phyloP scores from a whole-genome alignment of 2,113 vertebrate genomes.

The Tyto alba region DNA sequence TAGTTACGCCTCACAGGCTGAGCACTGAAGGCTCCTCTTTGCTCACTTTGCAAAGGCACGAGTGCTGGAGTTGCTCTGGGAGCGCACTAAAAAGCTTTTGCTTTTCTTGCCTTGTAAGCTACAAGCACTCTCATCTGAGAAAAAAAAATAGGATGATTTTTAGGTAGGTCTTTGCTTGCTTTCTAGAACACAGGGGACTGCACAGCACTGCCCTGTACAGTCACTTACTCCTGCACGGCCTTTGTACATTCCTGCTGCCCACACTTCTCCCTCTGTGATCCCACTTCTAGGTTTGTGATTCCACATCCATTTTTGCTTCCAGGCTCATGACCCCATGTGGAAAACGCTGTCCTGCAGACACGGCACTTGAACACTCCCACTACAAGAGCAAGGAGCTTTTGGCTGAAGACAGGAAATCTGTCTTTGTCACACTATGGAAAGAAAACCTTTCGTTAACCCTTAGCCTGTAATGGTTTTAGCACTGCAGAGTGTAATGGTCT shows the following conservation, averaged over 20 bases:
- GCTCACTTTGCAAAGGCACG: not conserved
- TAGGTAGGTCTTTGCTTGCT: not conserved
- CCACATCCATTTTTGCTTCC: not conserved
- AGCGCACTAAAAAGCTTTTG: not conserved
- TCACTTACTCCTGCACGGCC: not conserved
- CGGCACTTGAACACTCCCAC: not conserved
- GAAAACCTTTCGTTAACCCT: not conserved
- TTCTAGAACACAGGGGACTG: not conserved
- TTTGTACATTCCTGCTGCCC: not conserved
- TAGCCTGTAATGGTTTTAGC: not conserved
- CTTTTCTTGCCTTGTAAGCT: not conserved
- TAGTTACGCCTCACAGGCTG: not conserved
- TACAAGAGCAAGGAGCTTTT: not conserved
- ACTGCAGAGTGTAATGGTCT: not conserved
- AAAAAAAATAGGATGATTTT: not conserved
- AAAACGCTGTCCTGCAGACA: not conserved
- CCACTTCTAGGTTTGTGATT: not conserved
- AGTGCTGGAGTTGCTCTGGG: not conserved
- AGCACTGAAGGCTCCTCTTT: not conserved
- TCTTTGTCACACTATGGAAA: not conserved
- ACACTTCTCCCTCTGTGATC: not conserved
- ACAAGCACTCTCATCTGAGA: not conserved
- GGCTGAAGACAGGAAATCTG: not conserved
- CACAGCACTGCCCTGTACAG: too few relatives aligned
- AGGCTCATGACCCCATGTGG: not conserved